phyloP scores from a whole-genome alignment of 2,888 invertebrate species.

The Ormia ochracea region DNA sequence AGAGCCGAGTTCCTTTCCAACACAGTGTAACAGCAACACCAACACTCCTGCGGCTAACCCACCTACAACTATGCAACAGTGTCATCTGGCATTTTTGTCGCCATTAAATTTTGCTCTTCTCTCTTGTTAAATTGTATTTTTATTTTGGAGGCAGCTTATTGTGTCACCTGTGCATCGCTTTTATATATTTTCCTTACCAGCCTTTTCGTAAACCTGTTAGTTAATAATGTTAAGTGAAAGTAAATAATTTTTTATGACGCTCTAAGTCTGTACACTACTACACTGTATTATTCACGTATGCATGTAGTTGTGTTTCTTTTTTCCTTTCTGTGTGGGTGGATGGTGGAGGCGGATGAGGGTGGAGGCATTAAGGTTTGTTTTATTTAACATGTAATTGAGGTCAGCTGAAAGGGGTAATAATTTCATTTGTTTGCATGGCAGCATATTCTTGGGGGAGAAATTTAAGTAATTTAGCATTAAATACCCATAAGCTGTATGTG shows the following conservation, averaged over 20 bases:
- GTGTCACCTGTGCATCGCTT: constrained; percentile 30
- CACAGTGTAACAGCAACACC: background rate
- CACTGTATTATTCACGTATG: background rate
- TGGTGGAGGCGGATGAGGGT: too few species aligned
- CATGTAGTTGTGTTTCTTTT: background rate
- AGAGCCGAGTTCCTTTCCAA: too few species aligned
- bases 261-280: constrained; percentile 9
- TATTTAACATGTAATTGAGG: constrained; percentile 57
- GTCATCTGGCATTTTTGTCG: constrained; percentile 42
- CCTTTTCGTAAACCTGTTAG: constrained; percentile 10
- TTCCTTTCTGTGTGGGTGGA: too few species aligned
- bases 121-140: background rate
- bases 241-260: constrained; percentile 50
- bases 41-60: background rate
- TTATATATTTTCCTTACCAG: background rate
- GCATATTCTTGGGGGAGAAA: constrained; percentile 52
- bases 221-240: constrained; percentile 34
- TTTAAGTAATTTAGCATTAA: constrained; percentile 56
- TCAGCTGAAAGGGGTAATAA: constrained; percentile 57
- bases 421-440: constrained; percentile 18
- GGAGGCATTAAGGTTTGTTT: too few species aligned
- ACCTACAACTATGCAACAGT: constrained; percentile 34
- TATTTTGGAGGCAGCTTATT: constrained; percentile 8
- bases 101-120: background rate
- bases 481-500: constrained; percentile 35